A percentile compares a stretch with the other conserved stretches of the same genome.
Conservation (phyloP, 2,888 invertebrate genomes). For the Metopia argyrocephala region DNA sequence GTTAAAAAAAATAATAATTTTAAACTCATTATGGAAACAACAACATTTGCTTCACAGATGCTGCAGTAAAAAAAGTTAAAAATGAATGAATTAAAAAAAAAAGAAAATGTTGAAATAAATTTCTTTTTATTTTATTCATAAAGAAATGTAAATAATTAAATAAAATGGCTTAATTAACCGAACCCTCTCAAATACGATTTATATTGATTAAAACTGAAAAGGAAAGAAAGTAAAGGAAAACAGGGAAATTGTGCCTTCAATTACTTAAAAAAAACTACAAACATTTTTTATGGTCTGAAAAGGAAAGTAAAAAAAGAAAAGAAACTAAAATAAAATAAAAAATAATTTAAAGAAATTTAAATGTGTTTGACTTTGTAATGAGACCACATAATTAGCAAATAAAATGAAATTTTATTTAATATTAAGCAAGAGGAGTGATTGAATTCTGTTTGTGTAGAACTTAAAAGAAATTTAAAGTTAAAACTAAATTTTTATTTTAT, state of each 20-base stretch:
- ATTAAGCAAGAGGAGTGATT: too few relatives aligned
- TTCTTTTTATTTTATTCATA: not conserved
- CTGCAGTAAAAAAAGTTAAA: not conserved
- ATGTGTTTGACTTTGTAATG: constrained; percentile 37
- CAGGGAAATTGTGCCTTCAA: not conserved
- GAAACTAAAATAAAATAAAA: not conserved
- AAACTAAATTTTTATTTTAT: too few relatives aligned
- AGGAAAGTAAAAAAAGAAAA: not conserved
- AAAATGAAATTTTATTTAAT: not conserved
- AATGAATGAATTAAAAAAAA: not conserved
- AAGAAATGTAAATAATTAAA: constrained; percentile 14
- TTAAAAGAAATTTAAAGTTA: too few relatives aligned
- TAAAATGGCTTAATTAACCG: constrained; percentile 39
- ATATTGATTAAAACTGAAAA: constrained; percentile 18
- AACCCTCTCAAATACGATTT: constrained; percentile 31
- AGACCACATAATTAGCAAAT: constrained; percentile 40
- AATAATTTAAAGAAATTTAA: constrained; percentile 1
- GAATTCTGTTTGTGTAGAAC: too few relatives aligned
- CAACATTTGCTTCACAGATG: not conserved
- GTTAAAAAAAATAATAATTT: too few relatives aligned
- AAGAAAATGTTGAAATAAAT: not conserved
- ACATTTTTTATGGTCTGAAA: not conserved
- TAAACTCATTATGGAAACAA: too few relatives aligned
- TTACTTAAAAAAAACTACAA: not conserved
- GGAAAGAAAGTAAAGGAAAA: not conserved